phyloP scores from a whole-genome alignment of 92 coral and sea anemone genomes.

The Epizoanthus rinbou region DNA sequence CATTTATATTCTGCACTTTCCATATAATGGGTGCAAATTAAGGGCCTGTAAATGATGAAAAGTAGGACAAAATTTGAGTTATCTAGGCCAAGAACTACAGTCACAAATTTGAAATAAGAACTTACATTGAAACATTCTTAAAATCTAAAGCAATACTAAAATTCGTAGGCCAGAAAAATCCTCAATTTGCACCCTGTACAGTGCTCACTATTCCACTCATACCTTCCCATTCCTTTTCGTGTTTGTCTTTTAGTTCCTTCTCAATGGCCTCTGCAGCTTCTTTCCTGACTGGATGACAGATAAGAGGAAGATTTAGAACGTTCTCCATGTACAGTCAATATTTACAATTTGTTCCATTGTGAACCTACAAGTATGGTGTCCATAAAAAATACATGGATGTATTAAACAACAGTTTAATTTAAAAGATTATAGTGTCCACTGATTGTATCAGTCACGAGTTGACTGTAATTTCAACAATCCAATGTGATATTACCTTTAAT shows the following conservation, averaged over 20 bases:
- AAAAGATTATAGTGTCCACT: too few species aligned
- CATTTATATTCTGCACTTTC: not conserved
- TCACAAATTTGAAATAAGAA: not conserved
- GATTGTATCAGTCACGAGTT: too few species aligned
- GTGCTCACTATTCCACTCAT: not conserved
- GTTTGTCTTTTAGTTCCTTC: constrained; percentile 92
- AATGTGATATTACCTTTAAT: constrained; percentile 65
- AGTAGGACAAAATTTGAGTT: not conserved
- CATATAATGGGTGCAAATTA: not conserved
- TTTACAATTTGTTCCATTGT: too few species aligned
- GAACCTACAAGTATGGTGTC: too few species aligned
- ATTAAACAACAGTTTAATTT: too few species aligned
- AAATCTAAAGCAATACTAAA: not conserved
- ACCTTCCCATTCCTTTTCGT: constrained; percentile 99
- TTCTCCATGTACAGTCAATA: too few species aligned
- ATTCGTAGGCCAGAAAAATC: not conserved
- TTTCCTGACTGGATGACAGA: constrained; percentile 63
- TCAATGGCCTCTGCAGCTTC: constrained; percentile 85
- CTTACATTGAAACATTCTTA: not conserved
- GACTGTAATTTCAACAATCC: not conserved
- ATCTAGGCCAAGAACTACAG: too few species aligned
- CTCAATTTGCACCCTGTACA: not conserved
- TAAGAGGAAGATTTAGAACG: not conserved
- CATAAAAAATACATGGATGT: too few species aligned
- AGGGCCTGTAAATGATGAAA: too few species aligned